These are phyloP conservation scores for Sphaerodactylus townsendi DNA, from an alignment of 2,113 vertebrate genomes.

Conservation along the genomic window DNA sequence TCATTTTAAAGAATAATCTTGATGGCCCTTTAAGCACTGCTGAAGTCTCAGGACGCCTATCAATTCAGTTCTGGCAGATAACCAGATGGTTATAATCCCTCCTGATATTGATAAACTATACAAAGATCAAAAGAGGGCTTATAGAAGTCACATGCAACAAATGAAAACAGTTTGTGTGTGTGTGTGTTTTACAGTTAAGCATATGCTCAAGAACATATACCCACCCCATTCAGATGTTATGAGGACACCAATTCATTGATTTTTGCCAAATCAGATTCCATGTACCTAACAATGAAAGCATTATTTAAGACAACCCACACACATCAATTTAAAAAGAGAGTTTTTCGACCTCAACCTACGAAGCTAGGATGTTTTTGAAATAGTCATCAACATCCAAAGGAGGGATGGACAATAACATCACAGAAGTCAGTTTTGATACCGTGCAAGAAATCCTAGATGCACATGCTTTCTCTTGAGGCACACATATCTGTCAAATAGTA, in stretches of 20 bases:
- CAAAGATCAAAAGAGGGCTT: constrained; percentile 33
- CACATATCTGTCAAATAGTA: not conserved
- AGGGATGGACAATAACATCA: not conserved
- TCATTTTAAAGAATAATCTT: constrained; percentile 35
- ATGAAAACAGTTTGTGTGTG: not conserved
- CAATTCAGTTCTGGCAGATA: constrained; percentile 40
- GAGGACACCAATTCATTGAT: constrained; percentile 57
- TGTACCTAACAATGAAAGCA: not conserved
- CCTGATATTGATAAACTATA: constrained; percentile 49
- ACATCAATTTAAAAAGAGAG: not conserved
- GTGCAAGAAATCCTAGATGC: not conserved
- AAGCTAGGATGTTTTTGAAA: not conserved
- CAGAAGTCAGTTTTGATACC: not conserved
- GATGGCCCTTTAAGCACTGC: constrained; percentile 17
- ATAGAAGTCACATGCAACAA: constrained; percentile 14
- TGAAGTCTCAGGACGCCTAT: constrained; percentile 35
- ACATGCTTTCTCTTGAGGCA: not conserved
- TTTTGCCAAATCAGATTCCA: not conserved
- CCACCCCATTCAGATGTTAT: constrained; percentile 37
- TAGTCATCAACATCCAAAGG: not conserved
- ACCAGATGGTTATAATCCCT: constrained; percentile 47
- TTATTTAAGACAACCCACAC: not conserved
- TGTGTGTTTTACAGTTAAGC: not conserved
- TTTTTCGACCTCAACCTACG: not conserved
- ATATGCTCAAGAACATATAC: not conserved